Percentiles rank a stretch among this genome's conserved stretches.
These are phyloP conservation scores for Notamacropus eugenii DNA, from an alignment of 2,797 vertebrate genomes.

Conservation along the genomic window DNA sequence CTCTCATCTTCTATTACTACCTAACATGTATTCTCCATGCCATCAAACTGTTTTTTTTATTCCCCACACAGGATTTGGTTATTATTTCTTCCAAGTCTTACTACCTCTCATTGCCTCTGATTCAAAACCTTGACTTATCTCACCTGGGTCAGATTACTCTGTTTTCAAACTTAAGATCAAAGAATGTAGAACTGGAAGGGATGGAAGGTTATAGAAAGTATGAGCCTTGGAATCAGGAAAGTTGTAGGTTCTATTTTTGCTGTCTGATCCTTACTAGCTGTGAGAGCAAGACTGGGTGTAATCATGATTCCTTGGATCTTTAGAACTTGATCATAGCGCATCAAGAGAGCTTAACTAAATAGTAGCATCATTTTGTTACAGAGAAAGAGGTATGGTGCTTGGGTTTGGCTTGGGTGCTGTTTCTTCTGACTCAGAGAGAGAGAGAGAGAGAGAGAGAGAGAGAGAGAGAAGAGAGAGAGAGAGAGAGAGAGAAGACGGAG, in stretches of 20 bases:
- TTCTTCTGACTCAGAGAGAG: too few species aligned
- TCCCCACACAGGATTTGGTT: background rate
- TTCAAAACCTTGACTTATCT: background rate
- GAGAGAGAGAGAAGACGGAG: too few species aligned
- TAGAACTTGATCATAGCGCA: too few species aligned
- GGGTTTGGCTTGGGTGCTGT: too few species aligned
- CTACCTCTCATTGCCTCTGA: background rate
- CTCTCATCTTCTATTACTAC: background rate
- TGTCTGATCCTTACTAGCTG: background rate
- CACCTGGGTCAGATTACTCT: background rate
- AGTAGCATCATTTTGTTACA: too few species aligned
- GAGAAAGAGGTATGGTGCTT: too few species aligned
- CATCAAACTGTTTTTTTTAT: background rate
- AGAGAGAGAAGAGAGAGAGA: too few species aligned
- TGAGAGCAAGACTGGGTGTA: background rate
- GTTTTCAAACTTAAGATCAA: background rate
- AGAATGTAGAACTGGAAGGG: background rate
- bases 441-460: too few species aligned
- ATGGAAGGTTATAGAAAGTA: background rate
- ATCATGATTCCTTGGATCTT: background rate
- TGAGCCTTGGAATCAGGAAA: background rate
- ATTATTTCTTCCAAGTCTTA: background rate
- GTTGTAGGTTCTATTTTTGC: background rate
- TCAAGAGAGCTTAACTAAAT: too few species aligned
- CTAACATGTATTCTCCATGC: background rate